Percentiles rank a stretch among this genome's conserved stretches.
These are phyloP conservation scores for Drosophila tani DNA, from an alignment of 1,140 invertebrate genomes.

Conservation along the genomic window DNA sequence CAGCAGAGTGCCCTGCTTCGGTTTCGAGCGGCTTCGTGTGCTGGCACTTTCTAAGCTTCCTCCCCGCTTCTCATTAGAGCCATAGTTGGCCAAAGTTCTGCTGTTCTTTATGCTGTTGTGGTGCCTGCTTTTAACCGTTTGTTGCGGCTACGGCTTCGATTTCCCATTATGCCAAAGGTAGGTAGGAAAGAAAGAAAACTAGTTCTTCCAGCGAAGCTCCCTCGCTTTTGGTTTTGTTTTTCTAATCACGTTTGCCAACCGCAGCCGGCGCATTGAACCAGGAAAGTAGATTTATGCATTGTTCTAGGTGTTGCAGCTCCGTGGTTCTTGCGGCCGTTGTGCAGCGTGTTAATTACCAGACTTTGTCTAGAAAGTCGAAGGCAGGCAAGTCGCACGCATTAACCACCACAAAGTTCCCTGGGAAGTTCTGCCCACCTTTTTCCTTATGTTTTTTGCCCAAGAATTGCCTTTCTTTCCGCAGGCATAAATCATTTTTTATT, in stretches of 20 bases:
- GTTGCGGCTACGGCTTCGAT: slow-evolving; percentile 56
- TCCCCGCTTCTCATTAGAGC: slow-evolving; percentile 37
- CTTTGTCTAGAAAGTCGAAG: slow-evolving; percentile 51
- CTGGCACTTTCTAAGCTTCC: slow-evolving; percentile 65
- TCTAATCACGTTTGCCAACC: slow-evolving; percentile 67
- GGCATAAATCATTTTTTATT: slow-evolving; percentile 78
- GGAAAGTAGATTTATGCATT: slow-evolving; percentile 71
- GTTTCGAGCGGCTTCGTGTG: slow-evolving; percentile 35
- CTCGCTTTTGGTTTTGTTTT: slow-evolving; percentile 47
- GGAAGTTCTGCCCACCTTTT: slow-evolving; percentile 9
- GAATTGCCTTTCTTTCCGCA: slow-evolving; percentile 43
- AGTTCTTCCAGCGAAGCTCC: slow-evolving; percentile 42
- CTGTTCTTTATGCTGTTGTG: slow-evolving; percentile 31
- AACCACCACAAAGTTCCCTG: slow-evolving; percentile 49
- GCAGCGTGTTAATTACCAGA: slow-evolving; percentile 74
- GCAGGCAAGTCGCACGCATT: slow-evolving; percentile 57
- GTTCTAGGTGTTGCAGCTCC: slow-evolving; percentile 38
- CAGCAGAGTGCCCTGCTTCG: slow-evolving; percentile 33
- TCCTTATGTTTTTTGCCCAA: slow-evolving; percentile 2
- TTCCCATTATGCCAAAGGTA: slow-evolving; percentile 62
- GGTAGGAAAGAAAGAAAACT: slow-evolving; percentile 36
- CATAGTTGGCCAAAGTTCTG: slow-evolving; percentile 33
- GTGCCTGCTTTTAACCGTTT: slow-evolving; percentile 21
- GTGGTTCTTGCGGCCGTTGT: slow-evolving; percentile 36
- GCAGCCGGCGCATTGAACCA: slow-evolving; percentile 65